phyloP scores from a whole-genome alignment of 2,888 invertebrate species.

The Catotricha subobsoleta region DNA sequence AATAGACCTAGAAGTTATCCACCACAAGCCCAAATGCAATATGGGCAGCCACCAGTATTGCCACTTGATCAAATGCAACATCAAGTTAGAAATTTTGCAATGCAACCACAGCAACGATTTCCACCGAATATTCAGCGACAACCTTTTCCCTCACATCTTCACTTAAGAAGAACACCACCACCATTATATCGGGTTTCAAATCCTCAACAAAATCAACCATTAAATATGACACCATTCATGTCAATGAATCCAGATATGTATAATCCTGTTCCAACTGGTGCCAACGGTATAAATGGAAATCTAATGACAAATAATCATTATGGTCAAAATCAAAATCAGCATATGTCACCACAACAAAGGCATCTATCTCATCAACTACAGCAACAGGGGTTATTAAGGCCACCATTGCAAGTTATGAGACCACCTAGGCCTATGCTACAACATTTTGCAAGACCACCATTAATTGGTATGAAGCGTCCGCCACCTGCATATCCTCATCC shows the following conservation, averaged over 20 bases:
- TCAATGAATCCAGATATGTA: constrained; percentile 11
- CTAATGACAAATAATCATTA: neutral
- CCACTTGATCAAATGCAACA: constrained; percentile 33
- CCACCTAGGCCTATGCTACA: neutral
- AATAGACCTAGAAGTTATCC: constrained; percentile 8
- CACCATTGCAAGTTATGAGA: constrained; percentile 5
- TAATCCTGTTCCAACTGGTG: constrained; percentile 6
- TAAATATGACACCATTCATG: constrained; percentile 10
- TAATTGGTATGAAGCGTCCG: neutral
- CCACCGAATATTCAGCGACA: neutral
- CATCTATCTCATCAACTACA: neutral
- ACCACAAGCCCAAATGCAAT: constrained; percentile 9
- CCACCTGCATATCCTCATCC: neutral
- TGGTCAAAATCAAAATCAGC: neutral
- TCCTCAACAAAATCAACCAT: constrained; percentile 6
- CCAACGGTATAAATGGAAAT: constrained; percentile 3
- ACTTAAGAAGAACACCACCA: neutral
- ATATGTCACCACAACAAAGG: neutral
- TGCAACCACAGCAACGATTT: no score
- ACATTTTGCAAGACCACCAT: neutral
- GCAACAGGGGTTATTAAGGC: constrained; percentile 10
- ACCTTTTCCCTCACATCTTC: constrained; percentile 1
- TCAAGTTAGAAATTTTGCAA: constrained; percentile 20
- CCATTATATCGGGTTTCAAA: constrained; percentile 11
- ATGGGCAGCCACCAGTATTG: constrained; percentile 22